phyloP scores from a whole-genome alignment of 2,113 vertebrate species.

The Clarias magur region DNA sequence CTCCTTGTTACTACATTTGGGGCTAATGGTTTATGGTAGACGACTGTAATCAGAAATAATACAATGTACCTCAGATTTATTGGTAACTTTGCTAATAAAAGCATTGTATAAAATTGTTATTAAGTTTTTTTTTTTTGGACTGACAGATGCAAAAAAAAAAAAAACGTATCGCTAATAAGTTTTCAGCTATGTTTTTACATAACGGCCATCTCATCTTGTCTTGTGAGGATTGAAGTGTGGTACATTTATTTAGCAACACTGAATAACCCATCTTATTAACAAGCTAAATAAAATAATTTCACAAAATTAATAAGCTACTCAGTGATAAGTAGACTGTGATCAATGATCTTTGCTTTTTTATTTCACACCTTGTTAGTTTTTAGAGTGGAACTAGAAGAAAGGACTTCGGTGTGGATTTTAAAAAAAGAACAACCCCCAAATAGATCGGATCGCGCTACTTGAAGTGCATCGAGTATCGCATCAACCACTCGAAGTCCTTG shows the following conservation, averaged over 20 bases:
- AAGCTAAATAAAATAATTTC: neutral
- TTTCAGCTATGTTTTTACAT: neutral
- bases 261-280: neutral
- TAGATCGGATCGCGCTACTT: neutral
- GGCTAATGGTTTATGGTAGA: too few relatives aligned
- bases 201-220: too few relatives aligned
- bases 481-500: too few relatives aligned
- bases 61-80: neutral
- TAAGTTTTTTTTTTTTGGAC: too few relatives aligned
- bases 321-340: neutral
- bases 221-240: neutral
- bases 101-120: neutral
- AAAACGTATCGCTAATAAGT: neutral
- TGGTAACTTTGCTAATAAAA: neutral
- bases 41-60: neutral
- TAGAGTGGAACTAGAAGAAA: neutral
- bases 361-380: neutral
- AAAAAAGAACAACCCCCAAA: neutral
- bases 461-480: neutral
- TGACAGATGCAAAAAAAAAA: neutral
- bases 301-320: neutral
- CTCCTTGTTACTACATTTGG: too few relatives aligned
- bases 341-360: conserved; percentile 61
- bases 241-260: neutral
- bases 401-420: neutral